Conservation (phyloP, 1,140 invertebrate species). For the Drosophila novamexicana region DNA sequence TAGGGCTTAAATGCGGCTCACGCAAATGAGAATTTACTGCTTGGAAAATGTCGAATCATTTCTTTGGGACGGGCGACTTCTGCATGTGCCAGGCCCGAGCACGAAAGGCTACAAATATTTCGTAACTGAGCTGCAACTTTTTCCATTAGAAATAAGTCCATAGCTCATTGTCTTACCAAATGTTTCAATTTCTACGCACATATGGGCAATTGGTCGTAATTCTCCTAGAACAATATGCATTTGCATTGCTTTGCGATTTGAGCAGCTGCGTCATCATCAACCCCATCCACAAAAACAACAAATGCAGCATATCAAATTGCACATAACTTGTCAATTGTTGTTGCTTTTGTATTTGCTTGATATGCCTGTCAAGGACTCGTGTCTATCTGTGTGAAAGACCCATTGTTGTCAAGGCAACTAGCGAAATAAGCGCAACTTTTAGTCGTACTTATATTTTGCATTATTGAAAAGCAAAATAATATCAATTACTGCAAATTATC, state of each 20-base stretch:
- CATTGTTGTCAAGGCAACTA: constrained; percentile 9
- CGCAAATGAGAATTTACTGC: constrained; percentile 53
- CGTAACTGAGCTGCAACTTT: too few relatives aligned
- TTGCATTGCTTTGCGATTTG: not conserved
- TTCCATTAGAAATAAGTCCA: not conserved
- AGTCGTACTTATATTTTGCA: too few relatives aligned
- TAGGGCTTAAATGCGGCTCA: constrained; percentile 34
- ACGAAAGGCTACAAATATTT: too few relatives aligned
- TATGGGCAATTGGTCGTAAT: too few relatives aligned
- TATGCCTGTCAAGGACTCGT: constrained; percentile 14
- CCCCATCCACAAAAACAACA: not conserved
- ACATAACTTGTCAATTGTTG: not conserved
- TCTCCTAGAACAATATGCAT: not conserved
- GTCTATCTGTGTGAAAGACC: not conserved
- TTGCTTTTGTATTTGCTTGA: not conserved
- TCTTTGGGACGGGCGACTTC: not conserved
- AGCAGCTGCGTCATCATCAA: not conserved
- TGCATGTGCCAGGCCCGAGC: too few relatives aligned
- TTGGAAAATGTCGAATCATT: constrained; percentile 37
- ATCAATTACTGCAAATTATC: too few relatives aligned
- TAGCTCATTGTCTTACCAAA: not conserved
- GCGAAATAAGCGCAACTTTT: not conserved
- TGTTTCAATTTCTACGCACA: not conserved
- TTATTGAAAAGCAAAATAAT: too few relatives aligned
- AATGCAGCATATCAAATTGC: not conserved